Conservation (phyloP, 2,113 vertebrate species). For the Eulacestoma nigropectus region DNA sequence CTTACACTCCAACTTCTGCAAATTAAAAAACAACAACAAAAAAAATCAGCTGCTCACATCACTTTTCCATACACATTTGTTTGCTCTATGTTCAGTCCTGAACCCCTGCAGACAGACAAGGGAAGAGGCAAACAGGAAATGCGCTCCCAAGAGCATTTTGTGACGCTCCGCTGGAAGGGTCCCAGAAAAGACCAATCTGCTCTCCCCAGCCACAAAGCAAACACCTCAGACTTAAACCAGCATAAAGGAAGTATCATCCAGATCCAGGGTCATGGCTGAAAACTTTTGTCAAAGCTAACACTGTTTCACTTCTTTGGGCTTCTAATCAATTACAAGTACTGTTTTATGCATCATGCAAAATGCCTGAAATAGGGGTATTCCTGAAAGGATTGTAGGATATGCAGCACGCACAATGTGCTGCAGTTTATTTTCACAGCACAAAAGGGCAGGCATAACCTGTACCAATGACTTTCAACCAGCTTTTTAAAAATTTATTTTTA, state of each 20-base stretch:
- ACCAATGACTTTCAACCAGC: not conserved
- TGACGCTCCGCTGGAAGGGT: not conserved
- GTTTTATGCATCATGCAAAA: not conserved
- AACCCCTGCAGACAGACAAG: not conserved
- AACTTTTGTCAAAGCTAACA: not conserved
- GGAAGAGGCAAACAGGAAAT: not conserved
- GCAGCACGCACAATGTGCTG: accelerated
- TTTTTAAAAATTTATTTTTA: not conserved
- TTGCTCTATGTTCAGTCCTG: accelerated
- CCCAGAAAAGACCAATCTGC: not conserved
- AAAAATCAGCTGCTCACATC: not conserved
- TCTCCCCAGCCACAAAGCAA: not conserved
- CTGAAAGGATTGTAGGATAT: not conserved
- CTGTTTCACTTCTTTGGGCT: not conserved
- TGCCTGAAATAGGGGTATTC: not conserved
- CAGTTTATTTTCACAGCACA: not conserved
- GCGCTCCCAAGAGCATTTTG: not conserved
- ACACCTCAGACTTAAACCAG: not conserved
- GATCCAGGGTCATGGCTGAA: not conserved
- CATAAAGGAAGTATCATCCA: not conserved
- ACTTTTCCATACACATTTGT: not conserved
- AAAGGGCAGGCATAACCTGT: not conserved
- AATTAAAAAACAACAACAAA: not conserved
- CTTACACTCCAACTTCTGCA: not conserved
- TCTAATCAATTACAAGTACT: not conserved